Evolutionary conservation across 64 coral and sea anemone genomes (phyloP), one percentile per base, ranked within the genome.

Genomic region (Exaiptasia diaphana): DNA sequence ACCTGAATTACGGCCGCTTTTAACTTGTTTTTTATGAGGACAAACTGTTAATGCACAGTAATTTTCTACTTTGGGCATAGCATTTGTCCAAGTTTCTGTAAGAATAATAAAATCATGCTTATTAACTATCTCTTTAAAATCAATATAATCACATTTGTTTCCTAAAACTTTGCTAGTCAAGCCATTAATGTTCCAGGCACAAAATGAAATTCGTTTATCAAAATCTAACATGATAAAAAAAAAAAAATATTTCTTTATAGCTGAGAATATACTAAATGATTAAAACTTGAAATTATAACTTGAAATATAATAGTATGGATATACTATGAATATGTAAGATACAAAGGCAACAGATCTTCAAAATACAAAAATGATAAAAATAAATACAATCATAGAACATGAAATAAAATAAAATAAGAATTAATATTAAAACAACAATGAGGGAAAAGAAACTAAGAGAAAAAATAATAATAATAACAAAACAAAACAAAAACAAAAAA

Each of bases 171-270:
- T 54, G 24, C 52, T 54, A 54, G 18, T 54, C 52, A 54, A 54
- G 24, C 52, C 52, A 54, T 54, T 54, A n/a, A 54, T 54, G 43
- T 46, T 46, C 43, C 43, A 46, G 15, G 43, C 6, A 46, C 43
- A 46, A 46, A 46, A 46, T 46, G 52, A 54, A 54, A 54, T 54
- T 54, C 52, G 52, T 54, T 54, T 54, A 23, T 54, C 17, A 23
- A 54, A 54, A 54, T 54, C 52, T 54, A 54, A 54, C 52, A 71
- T 71, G 25, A 71, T 71, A 38, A 71, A 41, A 14, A 41, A 71
- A 38, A 71, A 21, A 71, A 71, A 54, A 54, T n/a, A 54, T 23
- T 23, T n/a, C 52, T 54, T 54, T 54, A 54, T 54, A 54, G 24
- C 52, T n/a, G 52, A 54, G 17, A n/a, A n/a, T 23, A n/a, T n/a